Base-by-base conservation (phyloP, 1,140 invertebrate genomes). In the Bacillus rossius region DNA sequence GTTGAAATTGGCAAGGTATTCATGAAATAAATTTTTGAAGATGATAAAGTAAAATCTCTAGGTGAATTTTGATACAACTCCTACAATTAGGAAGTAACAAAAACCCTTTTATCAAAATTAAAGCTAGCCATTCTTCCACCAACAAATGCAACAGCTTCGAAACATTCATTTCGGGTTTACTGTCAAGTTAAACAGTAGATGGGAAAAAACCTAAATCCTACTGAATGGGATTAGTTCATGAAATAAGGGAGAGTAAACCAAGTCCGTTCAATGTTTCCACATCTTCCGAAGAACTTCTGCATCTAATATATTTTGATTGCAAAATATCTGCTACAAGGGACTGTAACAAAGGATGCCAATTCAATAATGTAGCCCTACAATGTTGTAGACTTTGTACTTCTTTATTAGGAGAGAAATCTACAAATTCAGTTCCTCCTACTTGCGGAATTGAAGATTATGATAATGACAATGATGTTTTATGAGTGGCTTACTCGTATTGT, bases 151-250 rank as follows among this genome's bases (percentile, higher is more conserved):
- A 60, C 60, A 37, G 62, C 48, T 20, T 7, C 17, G 34, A 41
- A 58, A 41, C 62, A 61, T 43, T 57, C 55, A 8, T 54, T 53
- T 13, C 22, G 57, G 50, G 51, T 50, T 2, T 61, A 61, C 37
- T 40, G 19, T 14, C 61, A 63, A 51, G 34, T 61, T 10, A 59
- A 61, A 23, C 14, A 37, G 23, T 61, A 59, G 61, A n/a, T 48
- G 2, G 48, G 42, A 17, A 58, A 52, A 48, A 23, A 55, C 25
- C n/a, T 49, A 8, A 2, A 37, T 22, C 43, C 57, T 25, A 42
- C 50, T 29, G 52, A 55, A n/a, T 62, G 57, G 61, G 61, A 52
- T 14, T 62, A 57, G 50, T 54, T 29, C 37, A 22, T 22, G 8
- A 10, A 16, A 25, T 40, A 25, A 22, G 48, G 13, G 13, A 19